Evolutionary conservation across 2,888 invertebrate genomes (phyloP).

Genomic region (Oscheius myriophilus): DNA sequence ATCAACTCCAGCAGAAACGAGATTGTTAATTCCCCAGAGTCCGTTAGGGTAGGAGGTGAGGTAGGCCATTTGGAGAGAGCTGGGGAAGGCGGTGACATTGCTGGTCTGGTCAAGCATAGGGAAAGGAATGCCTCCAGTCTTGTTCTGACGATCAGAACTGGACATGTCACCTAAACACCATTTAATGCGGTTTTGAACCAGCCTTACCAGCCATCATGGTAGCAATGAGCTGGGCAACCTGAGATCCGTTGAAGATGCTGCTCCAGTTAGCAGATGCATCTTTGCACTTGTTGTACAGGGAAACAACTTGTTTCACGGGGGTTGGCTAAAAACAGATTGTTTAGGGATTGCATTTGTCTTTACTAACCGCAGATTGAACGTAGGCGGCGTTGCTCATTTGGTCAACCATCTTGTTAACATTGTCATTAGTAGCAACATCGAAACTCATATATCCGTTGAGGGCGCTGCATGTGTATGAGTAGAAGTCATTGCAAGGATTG

Average conservation of each 20-base stretch:
- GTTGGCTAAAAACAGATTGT: constrained; percentile 37
- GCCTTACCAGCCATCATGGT: constrained; percentile 13
- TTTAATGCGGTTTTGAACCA: too few relatives aligned
- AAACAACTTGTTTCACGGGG: constrained; percentile 43
- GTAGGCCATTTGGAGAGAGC: constrained; percentile 34
- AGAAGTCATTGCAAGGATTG: constrained; percentile 62
- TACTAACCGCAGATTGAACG: constrained; percentile 35
- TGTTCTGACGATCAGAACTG: too few relatives aligned
- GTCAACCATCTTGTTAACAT: constrained; percentile 37
- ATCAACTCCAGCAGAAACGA: constrained; percentile 49
- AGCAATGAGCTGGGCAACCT: constrained; percentile 1
- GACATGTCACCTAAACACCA: too few relatives aligned
- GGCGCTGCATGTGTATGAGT: constrained; percentile 52
- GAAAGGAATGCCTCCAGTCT: constrained; percentile 29
- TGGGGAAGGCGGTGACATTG: constrained; percentile 32
- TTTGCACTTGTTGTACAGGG: constrained; percentile 43
- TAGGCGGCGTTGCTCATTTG: constrained; percentile 36
- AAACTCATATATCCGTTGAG: constrained; percentile 41
- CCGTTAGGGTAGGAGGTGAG: constrained; percentile 35
- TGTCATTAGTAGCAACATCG: constrained; percentile 45
- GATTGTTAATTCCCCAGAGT: constrained; percentile 35
- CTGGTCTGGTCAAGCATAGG: constrained; percentile 46
- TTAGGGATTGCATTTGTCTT: background rate
- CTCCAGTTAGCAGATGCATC: constrained; percentile 41
- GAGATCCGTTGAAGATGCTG: constrained; percentile 25